Evolutionary conservation across 2,113 vertebrate genomes (phyloP), one percentile per base, ranked within the genome.

Genomic region (Otis tarda): DNA sequence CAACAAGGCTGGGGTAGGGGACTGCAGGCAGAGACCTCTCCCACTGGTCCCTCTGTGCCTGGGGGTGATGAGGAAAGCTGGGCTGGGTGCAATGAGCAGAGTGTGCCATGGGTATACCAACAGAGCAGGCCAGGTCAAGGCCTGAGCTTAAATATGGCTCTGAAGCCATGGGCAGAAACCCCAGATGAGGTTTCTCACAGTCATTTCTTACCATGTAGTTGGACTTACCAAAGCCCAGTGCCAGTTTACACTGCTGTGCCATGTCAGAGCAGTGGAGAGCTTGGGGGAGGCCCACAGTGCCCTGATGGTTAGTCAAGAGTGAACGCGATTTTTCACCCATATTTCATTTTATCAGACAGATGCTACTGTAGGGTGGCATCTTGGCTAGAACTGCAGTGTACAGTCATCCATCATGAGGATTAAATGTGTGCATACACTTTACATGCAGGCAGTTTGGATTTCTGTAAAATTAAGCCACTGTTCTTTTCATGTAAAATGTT

Each of bases 41-140:
- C 16, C 10, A 5, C 5, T 49, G 50, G 11, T 53, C 28, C 53
- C 30, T 19, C 27, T 0, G 0, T 25, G 27, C 22, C 31, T 55
- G 28, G 31, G 52, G 15, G 47, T 37, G 27, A 30, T 31, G 10
- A 49, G 30, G 39, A 73, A 43, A 70, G 17, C 45, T 11, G 4
- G 20, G 30, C 9, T 3, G 3, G 22, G 24, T 39, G 13, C 53
- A 73, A 18, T 25, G 25, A 61, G 31, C 43, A 31, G 17, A 11
- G 7, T 57, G 18, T 35, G 19, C 43, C 8, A 2, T 19, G 28
- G n/a, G 20, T 25, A 45, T 27, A 55, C 30, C 28, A 7, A 30
- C 3, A 33, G 52, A 45, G 25, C 19, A 69, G 27, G 18, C 30
- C 50, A 45, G 47, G 12, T 52, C 50, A 69, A 14, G 24, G 6